Evolutionary conservation across 2,888 invertebrate genomes (phyloP), one percentile per base, ranked within the genome.

Genomic region (Temnothorax rugatulus): DNA sequence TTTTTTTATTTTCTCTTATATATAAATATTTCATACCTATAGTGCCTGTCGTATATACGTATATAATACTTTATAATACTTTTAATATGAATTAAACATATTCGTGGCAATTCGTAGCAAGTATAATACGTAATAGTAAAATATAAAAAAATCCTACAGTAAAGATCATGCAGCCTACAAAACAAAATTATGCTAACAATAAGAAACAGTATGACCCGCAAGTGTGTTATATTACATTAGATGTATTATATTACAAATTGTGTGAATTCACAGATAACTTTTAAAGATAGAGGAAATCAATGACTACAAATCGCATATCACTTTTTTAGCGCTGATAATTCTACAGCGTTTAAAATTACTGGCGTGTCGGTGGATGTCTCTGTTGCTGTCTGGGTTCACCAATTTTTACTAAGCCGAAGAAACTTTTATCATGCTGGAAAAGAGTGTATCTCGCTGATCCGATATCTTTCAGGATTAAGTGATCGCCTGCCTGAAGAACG

Each of bases 381-480:
- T 88, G 87, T 66, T 84, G 88, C 34, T 86, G 90, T 86, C 92
- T 94, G 44, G 93, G 85, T 89, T 97, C 97, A 21, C 96, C 96
- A n/a, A 97, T 95, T 94, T 97, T 97, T 76, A 97, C 96, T n/a
- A 97, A 95, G 52, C 98, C 98, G 90, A 98, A 97, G 95, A 97
- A 98, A 91, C 97, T 98, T 93, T 97, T 97, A 88, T 97, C 97
- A 1, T 96, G 96, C 91, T 97, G 96, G 95, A 97, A 97, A 68
- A 97, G 95, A 0, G 97, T 96, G 93, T 96, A 97, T 71, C 97
- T 95, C 69, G 96, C 96, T 18, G 96, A 96, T 21, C 96, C 96
- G 1, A 97, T 96, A 91, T 98, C 98, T 76, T 96, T 96, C 15
- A 98, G 95, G 7, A 96, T 96, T 18, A 98, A 95, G 29, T 95